A percentile compares a stretch with the other conserved stretches of the same genome.
Evolutionary conservation across 2,113 vertebrate species (phyloP).

Genomic region (Zosterops pallidus): DNA sequence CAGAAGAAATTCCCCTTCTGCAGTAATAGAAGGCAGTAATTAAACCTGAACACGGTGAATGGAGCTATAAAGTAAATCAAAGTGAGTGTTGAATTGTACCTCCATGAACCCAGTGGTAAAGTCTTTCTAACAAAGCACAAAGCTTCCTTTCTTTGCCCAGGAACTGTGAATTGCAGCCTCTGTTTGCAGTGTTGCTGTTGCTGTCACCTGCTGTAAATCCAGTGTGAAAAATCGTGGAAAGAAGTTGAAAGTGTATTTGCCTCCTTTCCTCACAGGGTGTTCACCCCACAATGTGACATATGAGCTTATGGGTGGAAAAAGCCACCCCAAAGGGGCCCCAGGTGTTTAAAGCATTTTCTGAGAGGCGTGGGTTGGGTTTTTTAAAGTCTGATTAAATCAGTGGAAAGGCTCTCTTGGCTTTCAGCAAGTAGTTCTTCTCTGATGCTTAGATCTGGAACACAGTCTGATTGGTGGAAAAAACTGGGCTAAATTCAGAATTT

Average conservation of each 20-base stretch:
- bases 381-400: neutral
- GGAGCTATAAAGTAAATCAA: slow-evolving; percentile 47
- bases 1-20: slow-evolving; percentile 18
- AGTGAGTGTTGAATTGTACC: slow-evolving; percentile 40
- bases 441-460: neutral
- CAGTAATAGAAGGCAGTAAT: slow-evolving; percentile 47
- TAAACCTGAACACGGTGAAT: neutral
- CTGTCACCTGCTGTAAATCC: slow-evolving; percentile 28
- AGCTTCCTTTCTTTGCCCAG: slow-evolving; percentile 16
- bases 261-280: neutral
- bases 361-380: neutral
- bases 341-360: neutral
- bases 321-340: neutral
- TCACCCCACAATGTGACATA: neutral
- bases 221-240: accelerated
- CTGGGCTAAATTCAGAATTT: neutral
- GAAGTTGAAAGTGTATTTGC: neutral
- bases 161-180: slow-evolving; percentile 16
- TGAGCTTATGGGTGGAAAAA: neutral
- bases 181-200: neutral
- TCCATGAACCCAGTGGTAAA: slow-evolving; percentile 7
- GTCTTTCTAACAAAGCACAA: slow-evolving; percentile 6
- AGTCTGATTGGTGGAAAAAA: neutral
- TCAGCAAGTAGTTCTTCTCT: neutral
- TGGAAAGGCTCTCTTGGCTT: neutral